These are phyloP conservation scores for Brachionus plicatilis DNA, from an alignment of 1,140 invertebrate species.

Conservation along the genomic window DNA sequence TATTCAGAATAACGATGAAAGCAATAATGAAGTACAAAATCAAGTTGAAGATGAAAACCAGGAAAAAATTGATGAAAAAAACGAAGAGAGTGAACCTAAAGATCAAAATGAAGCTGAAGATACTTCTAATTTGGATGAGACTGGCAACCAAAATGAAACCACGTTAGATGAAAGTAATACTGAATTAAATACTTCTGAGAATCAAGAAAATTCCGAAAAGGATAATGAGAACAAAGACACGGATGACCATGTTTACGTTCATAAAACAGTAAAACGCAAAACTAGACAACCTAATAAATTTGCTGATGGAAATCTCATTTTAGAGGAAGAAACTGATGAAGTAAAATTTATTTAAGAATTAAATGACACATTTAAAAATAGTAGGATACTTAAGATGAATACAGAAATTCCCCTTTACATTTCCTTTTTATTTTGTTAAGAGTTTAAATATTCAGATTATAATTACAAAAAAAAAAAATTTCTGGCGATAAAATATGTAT, in stretches of 20 bases:
- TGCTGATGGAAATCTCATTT: conserved; percentile 35
- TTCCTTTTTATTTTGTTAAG: background rate
- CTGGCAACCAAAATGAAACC: background rate
- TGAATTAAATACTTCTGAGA: background rate
- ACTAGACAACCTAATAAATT: conserved; percentile 13
- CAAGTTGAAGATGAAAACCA: background rate
- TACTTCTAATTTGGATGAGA: background rate
- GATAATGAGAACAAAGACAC: background rate
- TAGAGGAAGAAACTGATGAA: conserved; percentile 31
- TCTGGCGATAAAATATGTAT: too few relatives aligned
- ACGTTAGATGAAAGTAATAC: background rate
- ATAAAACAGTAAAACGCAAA: conserved; percentile 22
- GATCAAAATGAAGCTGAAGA: background rate
- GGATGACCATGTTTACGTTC: conserved; percentile 9
- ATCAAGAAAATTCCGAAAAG: background rate
- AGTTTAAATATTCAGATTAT: too few relatives aligned
- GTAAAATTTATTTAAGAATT: background rate
- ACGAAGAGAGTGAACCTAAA: background rate
- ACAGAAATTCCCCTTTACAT: background rate
- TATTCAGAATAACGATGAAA: background rate
- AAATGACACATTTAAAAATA: too few relatives aligned
- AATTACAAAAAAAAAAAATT: too few relatives aligned
- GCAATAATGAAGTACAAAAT: background rate
- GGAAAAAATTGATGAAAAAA: background rate
- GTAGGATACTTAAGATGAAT: too few relatives aligned